Evolutionary conservation across 2,888 invertebrate species (phyloP), one percentile per base, ranked within the genome.

Genomic region (Biston stratarius): DNA sequence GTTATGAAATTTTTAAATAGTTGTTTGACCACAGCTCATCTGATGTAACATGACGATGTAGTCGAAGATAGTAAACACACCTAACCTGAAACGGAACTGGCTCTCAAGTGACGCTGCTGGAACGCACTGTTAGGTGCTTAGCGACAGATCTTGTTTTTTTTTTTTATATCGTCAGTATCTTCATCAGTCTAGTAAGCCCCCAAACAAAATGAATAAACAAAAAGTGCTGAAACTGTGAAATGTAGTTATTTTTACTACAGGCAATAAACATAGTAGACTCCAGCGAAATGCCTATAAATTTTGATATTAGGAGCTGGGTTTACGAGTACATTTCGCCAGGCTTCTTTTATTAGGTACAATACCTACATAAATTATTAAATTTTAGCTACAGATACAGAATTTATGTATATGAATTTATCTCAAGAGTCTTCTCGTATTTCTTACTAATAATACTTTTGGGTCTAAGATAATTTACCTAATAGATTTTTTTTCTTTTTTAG

Each of bases 301-400:
- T 78, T 76, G 75, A 76, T 76, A 76, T 74, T 71, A 64, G 64
- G 70, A 66, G 65, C 60, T 63, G 69, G 67, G 69, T 76, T 75
- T 76, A 76, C 74, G 75, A 74, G 67, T 72, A 68, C 70, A 67
- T 76, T 76, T 75, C 73, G 65, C 70, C 74, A 72, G 72, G 64
- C 62, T 66, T 62, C 55, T 66, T 69, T 62, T 65, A 66, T 69
- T 66, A 62, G 53, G 45, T 57, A 47, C 62, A 65, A 65, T 62
- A 58, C 62, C 53, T 62, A 62, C 58, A 67, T 59, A 67, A 67
- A 62, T 67, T 67, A 67, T 67, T 62, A 62, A 67, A 62, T 67
- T 67, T 61, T 38, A 60, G 63, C 44, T 48, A 49, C 14, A 40
- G 34, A 56, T 33, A 55, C 9, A 42, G 33, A 42, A 8, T 42